These are phyloP conservation scores for Sprattus sprattus DNA, from an alignment of 2,113 vertebrate species.

Conservation along the genomic window DNA sequence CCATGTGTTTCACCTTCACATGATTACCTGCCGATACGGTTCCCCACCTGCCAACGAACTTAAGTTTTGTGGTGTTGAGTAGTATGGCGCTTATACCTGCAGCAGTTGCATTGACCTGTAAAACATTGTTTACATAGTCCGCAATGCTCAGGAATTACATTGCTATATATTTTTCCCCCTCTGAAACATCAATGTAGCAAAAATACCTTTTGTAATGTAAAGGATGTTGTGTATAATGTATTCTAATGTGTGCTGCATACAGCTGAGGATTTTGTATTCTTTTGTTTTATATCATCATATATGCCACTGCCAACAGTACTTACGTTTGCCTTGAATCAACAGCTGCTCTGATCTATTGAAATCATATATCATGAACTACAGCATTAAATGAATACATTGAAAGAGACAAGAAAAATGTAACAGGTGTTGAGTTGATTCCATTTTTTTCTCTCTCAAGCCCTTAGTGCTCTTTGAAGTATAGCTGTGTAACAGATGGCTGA, in stretches of 20 bases:
- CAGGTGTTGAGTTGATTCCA: background rate
- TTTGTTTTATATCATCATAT: constrained; percentile 39
- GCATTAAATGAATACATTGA: constrained; percentile 1
- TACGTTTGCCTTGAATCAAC: constrained; percentile 1
- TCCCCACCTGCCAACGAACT: background rate
- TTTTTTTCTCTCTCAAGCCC: background rate
- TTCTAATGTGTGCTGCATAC: constrained; percentile 23
- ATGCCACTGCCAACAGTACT: constrained; percentile 30
- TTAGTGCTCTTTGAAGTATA: background rate
- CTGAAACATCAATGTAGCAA: constrained; percentile 18
- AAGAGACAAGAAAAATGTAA: background rate
- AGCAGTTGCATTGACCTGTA: background rate
- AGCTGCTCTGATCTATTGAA: background rate
- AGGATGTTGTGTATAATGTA: constrained; percentile 24
- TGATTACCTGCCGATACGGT: background rate
- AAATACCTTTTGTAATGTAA: constrained; percentile 26
- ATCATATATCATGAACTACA: constrained; percentile 8
- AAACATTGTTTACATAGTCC: background rate
- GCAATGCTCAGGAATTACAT: background rate
- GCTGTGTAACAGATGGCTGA: background rate
- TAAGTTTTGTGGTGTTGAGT: background rate
- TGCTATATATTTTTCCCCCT: background rate
- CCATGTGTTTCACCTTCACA: background rate
- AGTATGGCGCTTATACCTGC: background rate
- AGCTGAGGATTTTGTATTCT: constrained; percentile 24